A percentile compares a stretch with the other conserved stretches of the same genome.
phyloP scores from a whole-genome alignment of 2,888 invertebrate species.

The Drosophila stalkeri region DNA sequence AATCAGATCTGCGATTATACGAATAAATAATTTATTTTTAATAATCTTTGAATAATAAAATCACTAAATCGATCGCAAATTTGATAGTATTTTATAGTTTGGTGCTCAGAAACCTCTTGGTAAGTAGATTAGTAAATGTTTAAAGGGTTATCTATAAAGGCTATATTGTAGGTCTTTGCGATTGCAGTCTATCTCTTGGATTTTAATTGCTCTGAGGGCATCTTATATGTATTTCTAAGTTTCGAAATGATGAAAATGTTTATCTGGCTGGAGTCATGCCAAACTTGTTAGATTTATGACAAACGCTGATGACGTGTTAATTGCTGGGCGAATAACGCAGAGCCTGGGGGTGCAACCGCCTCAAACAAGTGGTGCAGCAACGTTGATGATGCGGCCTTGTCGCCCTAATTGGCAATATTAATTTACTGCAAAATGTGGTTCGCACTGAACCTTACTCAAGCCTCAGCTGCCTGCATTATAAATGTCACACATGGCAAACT shows the following conservation, averaged over 20 bases:
- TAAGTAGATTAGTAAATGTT: no score
- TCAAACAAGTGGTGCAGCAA: constrained; percentile 8
- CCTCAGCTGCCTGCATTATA: constrained; percentile 27
- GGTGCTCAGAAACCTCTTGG: no score
- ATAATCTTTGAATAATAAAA: no score
- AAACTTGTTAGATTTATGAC: not conserved
- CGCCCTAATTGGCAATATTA: constrained; percentile 65
- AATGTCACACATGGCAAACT: constrained; percentile 26
- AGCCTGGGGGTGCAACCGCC: constrained; percentile 1
- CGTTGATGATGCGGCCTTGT: constrained; percentile 28
- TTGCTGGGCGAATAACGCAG: constrained; percentile 35
- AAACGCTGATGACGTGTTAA: constrained; percentile 61
- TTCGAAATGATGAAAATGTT: constrained; percentile 69
- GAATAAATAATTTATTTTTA: no score
- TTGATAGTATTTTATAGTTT: no score
- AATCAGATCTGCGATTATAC: no score
- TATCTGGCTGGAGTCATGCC: not conserved
- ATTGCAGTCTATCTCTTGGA: no score
- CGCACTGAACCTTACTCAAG: constrained; percentile 5
- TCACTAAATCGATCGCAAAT: no score
- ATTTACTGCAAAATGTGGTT: constrained; percentile 53
- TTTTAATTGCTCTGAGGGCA: no score
- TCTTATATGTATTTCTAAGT: constrained; percentile 72
- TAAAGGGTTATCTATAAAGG: no score
- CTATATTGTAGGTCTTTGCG: no score